Conservation (phyloP, 2,113 vertebrate genomes). For the Mesitornis unicolor region DNA sequence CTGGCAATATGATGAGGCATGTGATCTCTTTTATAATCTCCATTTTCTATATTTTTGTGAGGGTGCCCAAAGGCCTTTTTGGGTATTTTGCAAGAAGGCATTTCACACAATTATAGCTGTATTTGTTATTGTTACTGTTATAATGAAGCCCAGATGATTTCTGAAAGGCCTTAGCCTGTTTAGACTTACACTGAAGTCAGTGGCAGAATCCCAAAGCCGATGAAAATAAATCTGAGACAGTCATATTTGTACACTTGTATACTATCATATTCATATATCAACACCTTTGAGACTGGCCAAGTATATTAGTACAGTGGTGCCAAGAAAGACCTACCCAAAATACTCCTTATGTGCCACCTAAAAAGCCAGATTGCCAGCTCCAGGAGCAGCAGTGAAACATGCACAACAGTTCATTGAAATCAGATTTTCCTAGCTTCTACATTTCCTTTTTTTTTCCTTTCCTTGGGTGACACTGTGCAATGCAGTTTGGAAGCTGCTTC, state of each 20-base stretch:
- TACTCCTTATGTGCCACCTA: neutral
- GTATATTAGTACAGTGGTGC: neutral
- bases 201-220: neutral
- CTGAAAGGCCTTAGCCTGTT: neutral
- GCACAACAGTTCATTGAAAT: neutral
- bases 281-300: neutral
- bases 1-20: neutral
- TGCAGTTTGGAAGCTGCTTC: neutral
- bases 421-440: neutral
- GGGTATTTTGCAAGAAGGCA: neutral
- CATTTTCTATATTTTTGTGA: neutral
- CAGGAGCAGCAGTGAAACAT: neutral
- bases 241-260: neutral
- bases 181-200: neutral
- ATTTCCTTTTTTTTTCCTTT: neutral
- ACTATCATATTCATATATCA: neutral
- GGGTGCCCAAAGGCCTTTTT: neutral
- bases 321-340: neutral
- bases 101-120: neutral
- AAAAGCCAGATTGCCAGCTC: neutral
- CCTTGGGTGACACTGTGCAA: neutral
- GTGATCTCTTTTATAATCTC: neutral
- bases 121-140: neutral
- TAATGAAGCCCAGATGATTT: constrained; percentile 38
- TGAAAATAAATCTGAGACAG: neutral